phyloP scores from a whole-genome alignment of 2,888 invertebrate species.

The Eubasilissa splendida region DNA sequence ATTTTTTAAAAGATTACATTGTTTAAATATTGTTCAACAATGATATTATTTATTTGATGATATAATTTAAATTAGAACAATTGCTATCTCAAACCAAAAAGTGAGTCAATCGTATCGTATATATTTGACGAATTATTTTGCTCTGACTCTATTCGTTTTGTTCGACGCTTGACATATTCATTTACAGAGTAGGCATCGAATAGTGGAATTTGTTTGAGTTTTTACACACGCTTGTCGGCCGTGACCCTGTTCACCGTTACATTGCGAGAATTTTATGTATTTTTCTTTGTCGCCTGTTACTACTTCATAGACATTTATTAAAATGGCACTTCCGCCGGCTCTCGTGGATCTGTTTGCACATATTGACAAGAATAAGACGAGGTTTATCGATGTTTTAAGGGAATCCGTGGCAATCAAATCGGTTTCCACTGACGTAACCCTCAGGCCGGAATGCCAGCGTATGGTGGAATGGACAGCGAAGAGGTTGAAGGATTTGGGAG shows the following conservation, averaged over 20 bases:
- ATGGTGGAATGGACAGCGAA: constrained; percentile 90
- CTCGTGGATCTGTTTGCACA: constrained; percentile 74
- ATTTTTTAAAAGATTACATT: too few relatives aligned
- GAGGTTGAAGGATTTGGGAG: constrained; percentile 80
- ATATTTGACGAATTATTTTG: constrained; percentile 26
- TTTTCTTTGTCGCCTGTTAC: neutral
- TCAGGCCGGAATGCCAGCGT: constrained; percentile 83
- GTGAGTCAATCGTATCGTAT: constrained; percentile 7
- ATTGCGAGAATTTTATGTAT: neutral
- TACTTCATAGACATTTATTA: constrained; percentile 26
- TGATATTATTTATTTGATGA: neutral
- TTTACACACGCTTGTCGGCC: neutral
- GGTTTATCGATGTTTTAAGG: constrained; percentile 84
- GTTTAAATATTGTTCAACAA: neutral
- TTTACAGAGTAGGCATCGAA: constrained; percentile 24
- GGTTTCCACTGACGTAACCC: constrained; percentile 93
- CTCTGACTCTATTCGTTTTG: constrained; percentile 5
- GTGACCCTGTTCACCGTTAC: constrained; percentile 3
- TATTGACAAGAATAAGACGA: constrained; percentile 83
- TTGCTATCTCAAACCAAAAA: constrained; percentile 17
- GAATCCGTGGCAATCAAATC: constrained; percentile 95
- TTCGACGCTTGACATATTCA: neutral
- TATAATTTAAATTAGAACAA: neutral
- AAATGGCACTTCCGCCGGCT: constrained; percentile 66
- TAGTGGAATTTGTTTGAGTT: neutral